Evolutionary conservation across 1,140 invertebrate species (phyloP), one percentile per base, ranked within the genome.

Genomic region (Mizuhopecten yessoensis): DNA sequence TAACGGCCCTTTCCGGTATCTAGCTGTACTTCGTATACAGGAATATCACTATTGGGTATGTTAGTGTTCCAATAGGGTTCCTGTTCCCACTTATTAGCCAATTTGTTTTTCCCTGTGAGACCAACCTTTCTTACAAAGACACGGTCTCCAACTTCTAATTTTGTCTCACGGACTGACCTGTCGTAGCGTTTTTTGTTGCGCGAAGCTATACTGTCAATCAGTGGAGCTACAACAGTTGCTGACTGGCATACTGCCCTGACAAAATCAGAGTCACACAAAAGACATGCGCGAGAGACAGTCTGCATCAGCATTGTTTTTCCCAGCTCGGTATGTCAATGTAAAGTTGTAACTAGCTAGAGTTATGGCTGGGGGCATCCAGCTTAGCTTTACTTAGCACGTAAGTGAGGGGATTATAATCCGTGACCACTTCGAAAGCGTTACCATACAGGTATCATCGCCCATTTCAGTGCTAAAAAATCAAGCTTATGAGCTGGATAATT

Each of bases 401-500:
- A 15, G 42, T 45, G 17, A 45, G 42, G 10, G 17, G 9, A 45
- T 45, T 45, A 17, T 45, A 13, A 45, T 45, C 42, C 17, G 42
- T 45, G 42, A 45, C 42, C 0, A 45, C 42, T 9, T 45, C 42
- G 15, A 45, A 45, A 1, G 42, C 13, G 13, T 39, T 39, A 39
- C 42, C 42, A 45, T 45, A 45, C 9, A 45, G 42, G 17, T 45
- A 93, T 29, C 92, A 29, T 86, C 20, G 89, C 33, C 91, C 91
- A 92, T 90, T 89, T 89, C 33, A 89, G n/a, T 36, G 42, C 45
- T n/a, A 89, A 39, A 89, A 89, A 89, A 23, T 89, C 89, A 3
- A 89, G 49, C 33, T 92, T 92, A 33, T 86, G 89, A 57, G 86
- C 88, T 39, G 86, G 86, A 39, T 91, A 92, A 86, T 93, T 39